Base-by-base conservation (phyloP, 2,888 invertebrate species). In the Eupithecia subfuscata region DNA sequence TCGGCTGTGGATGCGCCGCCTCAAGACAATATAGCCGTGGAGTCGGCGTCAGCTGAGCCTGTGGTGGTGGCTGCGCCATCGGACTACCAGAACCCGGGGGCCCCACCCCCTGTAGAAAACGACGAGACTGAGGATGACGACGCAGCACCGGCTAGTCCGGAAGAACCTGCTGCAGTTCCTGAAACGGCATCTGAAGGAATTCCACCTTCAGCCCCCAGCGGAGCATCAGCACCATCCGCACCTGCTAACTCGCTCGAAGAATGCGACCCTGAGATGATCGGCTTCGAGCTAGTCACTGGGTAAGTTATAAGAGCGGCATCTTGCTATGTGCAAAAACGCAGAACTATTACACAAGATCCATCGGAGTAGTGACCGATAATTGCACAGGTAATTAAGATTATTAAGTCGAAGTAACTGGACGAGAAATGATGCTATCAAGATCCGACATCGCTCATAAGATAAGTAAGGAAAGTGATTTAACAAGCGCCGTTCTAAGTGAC, bases 271-370 rank as follows among this genome's bases (percentile, higher is more conserved):
- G 98, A 98, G 92, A 97, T 98, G 97, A 96, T 98, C 85, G 98
- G 98, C 83, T 98, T 98, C 91, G 98, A 98, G 95, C 96, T 98
- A 88, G 97, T 98, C 86, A 98, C 98, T 82, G 98, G 98, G 96
- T 96, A 92, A 79, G 76, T 74, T 65, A 74, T 73, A 40, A 45
- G 52, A 64, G 71, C 12, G 9, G 60, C 25, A 79, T 75, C 78
- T 80, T 79, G 75, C 73, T 56, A 65, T 63, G 73, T 22, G 34
- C 68, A 76, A 71, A 72, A 65, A 65, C 69, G 45, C 16, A 80
- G 71, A 37, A 78, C 78, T 80, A 72, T 76, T 75, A 78, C 78
- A 75, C 52, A 75, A 74, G 74, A 75, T 22, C 70, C 73, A 70
- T 75, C 80, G 79, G 84, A 81, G 84, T 82, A 84, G 79, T 88